Evolutionary conservation across 64 coral and sea anemone genomes (phyloP).

Genomic region (Acropora tenuis): DNA sequence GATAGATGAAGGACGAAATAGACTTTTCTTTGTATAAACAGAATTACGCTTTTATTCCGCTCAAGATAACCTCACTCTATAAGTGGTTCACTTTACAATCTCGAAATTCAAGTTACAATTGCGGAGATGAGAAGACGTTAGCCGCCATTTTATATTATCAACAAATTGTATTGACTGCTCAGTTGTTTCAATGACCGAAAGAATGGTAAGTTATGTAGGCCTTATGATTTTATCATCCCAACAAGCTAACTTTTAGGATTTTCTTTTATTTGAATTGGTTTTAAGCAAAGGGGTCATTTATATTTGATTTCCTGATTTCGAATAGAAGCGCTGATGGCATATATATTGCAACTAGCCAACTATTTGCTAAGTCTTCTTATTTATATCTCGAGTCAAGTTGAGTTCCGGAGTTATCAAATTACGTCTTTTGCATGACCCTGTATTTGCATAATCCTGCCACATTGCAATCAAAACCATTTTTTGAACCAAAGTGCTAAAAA

Average conservation of each 20-base stretch:
- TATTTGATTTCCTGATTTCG: background rate
- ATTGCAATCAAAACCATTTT: background rate
- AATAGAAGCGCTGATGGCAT: background rate
- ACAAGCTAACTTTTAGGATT: background rate
- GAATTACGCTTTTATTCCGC: background rate
- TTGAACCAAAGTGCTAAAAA: background rate
- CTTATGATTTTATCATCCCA: background rate
- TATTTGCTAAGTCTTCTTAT: background rate
- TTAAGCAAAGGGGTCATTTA: background rate
- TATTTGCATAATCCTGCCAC: slow-evolving; percentile 37
- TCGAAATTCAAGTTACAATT: too few species aligned
- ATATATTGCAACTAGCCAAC: background rate
- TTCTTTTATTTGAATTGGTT: background rate
- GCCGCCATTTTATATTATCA: background rate
- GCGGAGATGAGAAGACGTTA: background rate
- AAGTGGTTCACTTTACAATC: background rate
- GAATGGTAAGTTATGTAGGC: slow-evolving; percentile 32
- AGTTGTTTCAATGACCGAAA: background rate
- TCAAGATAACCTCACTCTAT: background rate
- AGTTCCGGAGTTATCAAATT: slow-evolving; percentile 50
- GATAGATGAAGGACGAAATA: slow-evolving; percentile 1
- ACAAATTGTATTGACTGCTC: background rate
- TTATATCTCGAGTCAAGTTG: background rate
- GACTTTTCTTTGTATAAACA: background rate
- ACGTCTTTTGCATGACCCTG: background rate